These are phyloP conservation scores for Aldrovandia affinis DNA, from an alignment of 2,797 vertebrate species.

Conservation along the genomic window DNA sequence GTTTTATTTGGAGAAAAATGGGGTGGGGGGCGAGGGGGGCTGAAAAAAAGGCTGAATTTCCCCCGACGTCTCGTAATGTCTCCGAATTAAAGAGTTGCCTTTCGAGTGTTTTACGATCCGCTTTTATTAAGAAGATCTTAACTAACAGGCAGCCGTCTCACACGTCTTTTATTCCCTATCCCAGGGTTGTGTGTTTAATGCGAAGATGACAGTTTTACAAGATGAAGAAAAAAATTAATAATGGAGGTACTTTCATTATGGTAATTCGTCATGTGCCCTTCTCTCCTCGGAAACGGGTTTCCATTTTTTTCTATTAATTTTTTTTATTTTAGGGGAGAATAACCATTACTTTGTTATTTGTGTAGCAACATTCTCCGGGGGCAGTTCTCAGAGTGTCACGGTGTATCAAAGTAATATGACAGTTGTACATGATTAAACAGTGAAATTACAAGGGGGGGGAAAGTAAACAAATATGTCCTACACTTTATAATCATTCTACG, in stretches of 20 bases:
- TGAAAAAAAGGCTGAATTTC: background rate
- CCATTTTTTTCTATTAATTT: background rate
- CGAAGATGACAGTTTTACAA: slow-evolving; percentile 21
- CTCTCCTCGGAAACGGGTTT: background rate
- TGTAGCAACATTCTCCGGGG: background rate
- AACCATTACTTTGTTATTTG: slow-evolving; percentile 8
- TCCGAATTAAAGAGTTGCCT: background rate
- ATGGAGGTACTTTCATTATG: background rate
- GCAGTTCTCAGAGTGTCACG: background rate
- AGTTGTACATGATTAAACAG: slow-evolving; percentile 13
- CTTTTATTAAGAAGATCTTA: background rate
- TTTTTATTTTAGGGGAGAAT: background rate
- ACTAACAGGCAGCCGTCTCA: background rate
- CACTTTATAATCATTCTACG: background rate
- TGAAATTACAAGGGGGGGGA: background rate
- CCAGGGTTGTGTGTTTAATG: background rate
- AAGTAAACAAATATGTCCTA: background rate
- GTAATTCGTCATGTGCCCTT: slow-evolving; percentile 11
- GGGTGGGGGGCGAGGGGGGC: background rate
- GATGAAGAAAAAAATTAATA: background rate
- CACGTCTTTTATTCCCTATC: slow-evolving; percentile 31
- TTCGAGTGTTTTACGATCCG: background rate
- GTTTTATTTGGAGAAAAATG: background rate
- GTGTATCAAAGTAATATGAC: slow-evolving; percentile 11
- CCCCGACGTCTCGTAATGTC: background rate